Conservation (phyloP, 1,140 invertebrate genomes). For the Chlorops oryzae region DNA sequence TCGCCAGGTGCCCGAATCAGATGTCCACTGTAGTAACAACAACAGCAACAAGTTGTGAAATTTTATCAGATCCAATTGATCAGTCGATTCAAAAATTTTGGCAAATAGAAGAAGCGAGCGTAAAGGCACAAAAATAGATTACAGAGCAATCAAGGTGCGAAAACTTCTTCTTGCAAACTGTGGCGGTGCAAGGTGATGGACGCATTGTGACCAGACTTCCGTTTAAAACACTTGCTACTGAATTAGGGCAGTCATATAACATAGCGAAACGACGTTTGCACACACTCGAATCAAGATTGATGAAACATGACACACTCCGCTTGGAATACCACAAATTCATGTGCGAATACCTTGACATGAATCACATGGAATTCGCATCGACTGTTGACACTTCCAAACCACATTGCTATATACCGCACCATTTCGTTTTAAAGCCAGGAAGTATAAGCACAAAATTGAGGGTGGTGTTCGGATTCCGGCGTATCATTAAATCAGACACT, state of each 20-base stretch:
- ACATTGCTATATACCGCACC: conserved; percentile 31
- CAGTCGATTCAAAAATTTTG: too few species aligned
- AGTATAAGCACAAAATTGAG: conserved; percentile 25
- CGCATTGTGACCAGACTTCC: conserved; percentile 20
- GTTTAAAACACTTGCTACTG: conserved; percentile 14
- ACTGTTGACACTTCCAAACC: conserved; percentile 18
- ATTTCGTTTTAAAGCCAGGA: conserved; percentile 23
- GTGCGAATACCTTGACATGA: conserved; percentile 35
- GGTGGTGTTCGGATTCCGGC: conserved; percentile 30
- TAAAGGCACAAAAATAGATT: too few species aligned
- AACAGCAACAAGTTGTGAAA: too few species aligned
- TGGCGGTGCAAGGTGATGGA: conserved; percentile 4
- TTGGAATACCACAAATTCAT: conserved; percentile 22
- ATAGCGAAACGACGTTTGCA: conserved; percentile 28
- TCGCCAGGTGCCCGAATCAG: too few species aligned
- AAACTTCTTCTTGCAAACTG: conserved; percentile 1
- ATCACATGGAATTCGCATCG: conserved; percentile 37
- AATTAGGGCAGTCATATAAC: conserved; percentile 31
- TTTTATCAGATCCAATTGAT: too few species aligned
- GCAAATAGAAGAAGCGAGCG: too few species aligned
- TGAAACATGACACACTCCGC: conserved; percentile 19
- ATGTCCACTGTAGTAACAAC: too few species aligned
- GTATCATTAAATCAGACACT: conserved; percentile 42
- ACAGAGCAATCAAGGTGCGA: conserved; percentile 20
- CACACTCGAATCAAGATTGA: conserved; percentile 31